Evolutionary conservation across 2,797 vertebrate species (phyloP).

Genomic region (Champsocephalus esox): DNA sequence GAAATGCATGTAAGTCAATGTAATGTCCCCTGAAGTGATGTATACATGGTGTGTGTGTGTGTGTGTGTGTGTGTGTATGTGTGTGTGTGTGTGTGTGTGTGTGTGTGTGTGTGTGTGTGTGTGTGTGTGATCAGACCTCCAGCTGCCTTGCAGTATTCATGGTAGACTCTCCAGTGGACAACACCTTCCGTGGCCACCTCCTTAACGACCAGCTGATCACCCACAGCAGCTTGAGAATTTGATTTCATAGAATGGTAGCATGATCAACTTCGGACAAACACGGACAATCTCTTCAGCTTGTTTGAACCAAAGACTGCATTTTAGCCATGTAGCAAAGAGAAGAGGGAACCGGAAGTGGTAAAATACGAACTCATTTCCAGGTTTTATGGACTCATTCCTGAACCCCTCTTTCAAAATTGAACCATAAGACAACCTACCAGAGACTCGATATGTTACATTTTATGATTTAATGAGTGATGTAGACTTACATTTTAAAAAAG

Average conservation of each 20-base stretch:
- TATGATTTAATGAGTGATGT: not conserved
- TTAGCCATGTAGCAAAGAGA: too few relatives aligned
- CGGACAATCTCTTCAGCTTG: too few relatives aligned
- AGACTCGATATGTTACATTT: not conserved
- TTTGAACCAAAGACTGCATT: too few relatives aligned
- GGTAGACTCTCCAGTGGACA: slow-evolving; percentile 83
- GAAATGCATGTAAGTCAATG: too few relatives aligned
- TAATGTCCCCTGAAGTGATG: too few relatives aligned
- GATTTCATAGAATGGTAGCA: not conserved
- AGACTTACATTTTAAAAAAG: slow-evolving; percentile 65
- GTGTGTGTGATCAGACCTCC: slow-evolving; percentile 81
- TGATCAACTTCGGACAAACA: not conserved
- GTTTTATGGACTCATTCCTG: too few relatives aligned
- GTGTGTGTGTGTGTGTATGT: slow-evolving; percentile 31
- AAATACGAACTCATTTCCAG: too few relatives aligned
- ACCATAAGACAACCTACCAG: too few relatives aligned
- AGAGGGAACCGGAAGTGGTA: too few relatives aligned
- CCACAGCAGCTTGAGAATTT: slow-evolving; percentile 20
- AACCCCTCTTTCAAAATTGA: too few relatives aligned
- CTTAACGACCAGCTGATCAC: slow-evolving; percentile 78
- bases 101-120: slow-evolving; percentile 41
- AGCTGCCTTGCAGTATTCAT: slow-evolving; percentile 83
- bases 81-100: slow-evolving; percentile 3
- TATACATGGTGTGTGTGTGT: not conserved
- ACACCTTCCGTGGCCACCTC: slow-evolving; percentile 75